These are phyloP conservation scores for Candoia aspera DNA, from an alignment of 2,113 vertebrate species.

Conservation along the genomic window DNA sequence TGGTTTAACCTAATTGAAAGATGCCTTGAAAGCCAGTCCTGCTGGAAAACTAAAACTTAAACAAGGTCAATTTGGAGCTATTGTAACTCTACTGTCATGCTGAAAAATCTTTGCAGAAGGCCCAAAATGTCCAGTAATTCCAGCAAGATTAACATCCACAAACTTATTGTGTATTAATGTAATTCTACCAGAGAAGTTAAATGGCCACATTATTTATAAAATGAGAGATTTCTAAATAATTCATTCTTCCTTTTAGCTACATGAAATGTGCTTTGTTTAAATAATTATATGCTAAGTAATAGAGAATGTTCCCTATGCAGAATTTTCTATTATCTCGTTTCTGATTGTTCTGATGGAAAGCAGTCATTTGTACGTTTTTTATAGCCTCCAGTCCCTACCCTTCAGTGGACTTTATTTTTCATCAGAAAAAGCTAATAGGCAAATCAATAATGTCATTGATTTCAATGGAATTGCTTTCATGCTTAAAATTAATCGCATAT, in stretches of 20 bases:
- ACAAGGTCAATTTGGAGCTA: background rate
- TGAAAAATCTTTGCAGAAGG: background rate
- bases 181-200: background rate
- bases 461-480: constrained; percentile 23
- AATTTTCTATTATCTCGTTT: constrained; percentile 37
- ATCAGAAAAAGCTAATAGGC: constrained; percentile 17
- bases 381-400: constrained; percentile 12
- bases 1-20: background rate
- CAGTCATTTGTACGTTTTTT: background rate
- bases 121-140: constrained; percentile 12
- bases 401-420: constrained; percentile 20
- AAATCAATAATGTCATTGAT: constrained; percentile 36
- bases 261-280: constrained; percentile 7
- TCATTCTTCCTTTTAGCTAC: constrained; percentile 39
- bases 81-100: constrained; percentile 2
- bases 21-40: background rate
- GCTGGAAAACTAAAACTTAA: background rate
- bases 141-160: background rate
- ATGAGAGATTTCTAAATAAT: constrained; percentile 29
- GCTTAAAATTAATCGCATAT: constrained; percentile 31
- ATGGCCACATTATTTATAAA: constrained; percentile 29
- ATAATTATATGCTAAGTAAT: constrained; percentile 35
- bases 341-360: constrained; percentile 7
- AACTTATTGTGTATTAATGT: constrained; percentile 21
- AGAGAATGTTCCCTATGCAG: constrained; percentile 5